Evolutionary conservation across 2,888 invertebrate species (phyloP).

Genomic region (Rhorus exstirpatorius): DNA sequence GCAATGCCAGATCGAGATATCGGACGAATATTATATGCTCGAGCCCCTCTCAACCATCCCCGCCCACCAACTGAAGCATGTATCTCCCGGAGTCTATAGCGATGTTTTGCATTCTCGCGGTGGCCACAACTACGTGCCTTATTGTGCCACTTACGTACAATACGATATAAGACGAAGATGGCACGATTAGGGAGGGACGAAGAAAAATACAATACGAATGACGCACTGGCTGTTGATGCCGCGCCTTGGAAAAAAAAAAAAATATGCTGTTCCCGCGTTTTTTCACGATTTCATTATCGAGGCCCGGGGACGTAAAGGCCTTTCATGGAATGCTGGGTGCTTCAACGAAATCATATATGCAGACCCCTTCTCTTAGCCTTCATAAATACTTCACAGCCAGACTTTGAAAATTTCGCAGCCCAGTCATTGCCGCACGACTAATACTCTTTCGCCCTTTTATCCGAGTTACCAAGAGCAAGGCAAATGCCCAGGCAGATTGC

Average conservation of each 20-base stretch:
- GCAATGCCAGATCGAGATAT: conserved; percentile 77
- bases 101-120: conserved; percentile 1
- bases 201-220: conserved; percentile 52
- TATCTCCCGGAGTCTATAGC: conserved; percentile 40
- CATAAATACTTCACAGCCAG: conserved; percentile 83
- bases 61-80: not conserved
- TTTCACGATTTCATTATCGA: conserved; percentile 6
- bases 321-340: conserved; percentile 20
- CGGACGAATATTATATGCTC: conserved; percentile 78
- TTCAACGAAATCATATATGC: conserved; percentile 57
- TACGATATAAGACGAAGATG: not conserved
- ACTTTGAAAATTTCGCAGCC: conserved; percentile 80
- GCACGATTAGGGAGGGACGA: conserved; percentile 44
- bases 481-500: too few species aligned
- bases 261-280: not conserved
- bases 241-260: conserved; percentile 27
- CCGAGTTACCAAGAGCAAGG: too few species aligned
- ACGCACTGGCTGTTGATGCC: conserved; percentile 45
- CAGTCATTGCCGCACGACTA: conserved; percentile 77
- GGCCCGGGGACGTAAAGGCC: not conserved
- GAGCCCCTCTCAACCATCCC: not conserved
- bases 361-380: conserved; percentile 72
- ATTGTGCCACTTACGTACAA: not conserved
- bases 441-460: conserved; percentile 70
- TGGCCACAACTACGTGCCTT: conserved; percentile 11